Conservation (phyloP, 2,113 vertebrate genomes). For the Sula dactylatra region DNA sequence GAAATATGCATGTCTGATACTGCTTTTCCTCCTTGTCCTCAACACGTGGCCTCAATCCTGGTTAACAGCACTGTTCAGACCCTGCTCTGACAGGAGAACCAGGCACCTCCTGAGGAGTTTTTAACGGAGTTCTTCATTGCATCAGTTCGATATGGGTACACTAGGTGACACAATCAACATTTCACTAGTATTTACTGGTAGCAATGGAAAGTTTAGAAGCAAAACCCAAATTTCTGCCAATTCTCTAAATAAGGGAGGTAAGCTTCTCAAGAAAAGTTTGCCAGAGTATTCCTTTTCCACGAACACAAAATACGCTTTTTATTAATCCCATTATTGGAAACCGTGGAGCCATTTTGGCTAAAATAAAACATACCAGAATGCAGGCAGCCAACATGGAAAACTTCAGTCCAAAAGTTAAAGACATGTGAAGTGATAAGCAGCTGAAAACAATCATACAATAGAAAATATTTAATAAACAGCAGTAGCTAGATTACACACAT, state of each 20-base stretch:
- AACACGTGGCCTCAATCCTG: background rate
- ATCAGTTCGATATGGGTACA: background rate
- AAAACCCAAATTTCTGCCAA: background rate
- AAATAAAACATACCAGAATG: background rate
- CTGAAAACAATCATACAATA: background rate
- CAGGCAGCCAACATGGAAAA: background rate
- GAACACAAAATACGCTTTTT: background rate
- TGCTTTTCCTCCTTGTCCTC: background rate
- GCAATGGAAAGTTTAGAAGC: background rate
- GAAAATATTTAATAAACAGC: background rate
- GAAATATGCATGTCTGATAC: background rate
- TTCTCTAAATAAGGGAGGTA: background rate
- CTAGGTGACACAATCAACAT: background rate
- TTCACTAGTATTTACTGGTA: background rate
- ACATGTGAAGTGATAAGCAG: background rate
- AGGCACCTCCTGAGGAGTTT: background rate
- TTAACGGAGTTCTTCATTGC: background rate
- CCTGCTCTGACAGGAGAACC: background rate
- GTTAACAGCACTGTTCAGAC: background rate
- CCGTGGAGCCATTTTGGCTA: background rate
- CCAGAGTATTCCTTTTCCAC: background rate
- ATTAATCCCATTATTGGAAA: slow-evolving; percentile 7
- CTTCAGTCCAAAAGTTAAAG: background rate
- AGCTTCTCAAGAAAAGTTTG: background rate
- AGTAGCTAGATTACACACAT: background rate